Conservation (phyloP, 2,888 invertebrate genomes). For the Agonopterix arenella region DNA sequence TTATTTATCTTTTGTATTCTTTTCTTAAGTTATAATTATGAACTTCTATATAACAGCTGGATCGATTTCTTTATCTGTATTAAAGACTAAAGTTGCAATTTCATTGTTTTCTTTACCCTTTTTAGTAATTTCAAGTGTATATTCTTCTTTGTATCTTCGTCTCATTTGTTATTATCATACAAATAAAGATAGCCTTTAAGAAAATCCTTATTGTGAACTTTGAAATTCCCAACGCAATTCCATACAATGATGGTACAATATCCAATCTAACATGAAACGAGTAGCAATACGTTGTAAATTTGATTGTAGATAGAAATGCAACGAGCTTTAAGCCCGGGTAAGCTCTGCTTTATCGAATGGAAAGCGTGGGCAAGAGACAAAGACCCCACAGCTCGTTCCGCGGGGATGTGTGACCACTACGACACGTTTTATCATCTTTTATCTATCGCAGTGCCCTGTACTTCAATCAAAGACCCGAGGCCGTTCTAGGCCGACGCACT, state of each 20-base stretch:
- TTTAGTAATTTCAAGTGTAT: no score
- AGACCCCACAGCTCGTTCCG: conserved; percentile 32
- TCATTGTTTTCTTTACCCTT: no score
- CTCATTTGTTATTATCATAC: no score
- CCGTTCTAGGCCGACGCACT: conserved; percentile 72
- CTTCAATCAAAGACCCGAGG: conserved; percentile 67
- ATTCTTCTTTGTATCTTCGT: no score
- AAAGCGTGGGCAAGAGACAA: conserved; percentile 45
- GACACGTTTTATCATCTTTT: conserved; percentile 41
- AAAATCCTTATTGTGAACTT: background rate
- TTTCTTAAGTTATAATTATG: no score
- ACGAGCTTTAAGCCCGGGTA: conserved; percentile 29
- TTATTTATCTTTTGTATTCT: no score
- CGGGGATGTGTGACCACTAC: conserved; percentile 24
- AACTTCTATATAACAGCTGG: no score
- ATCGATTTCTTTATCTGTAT: no score
- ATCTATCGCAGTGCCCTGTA: conserved; percentile 46
- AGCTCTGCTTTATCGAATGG: conserved; percentile 35
- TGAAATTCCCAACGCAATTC: conserved; percentile 9
- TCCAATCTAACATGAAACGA: conserved; percentile 32
- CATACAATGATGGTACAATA: conserved; percentile 24
- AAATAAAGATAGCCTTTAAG: no score
- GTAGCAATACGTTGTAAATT: conserved; percentile 48
- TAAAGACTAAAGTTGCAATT: no score
- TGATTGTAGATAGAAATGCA: conserved; percentile 53